Base-by-base conservation (phyloP, 2,113 vertebrate genomes). In the Tautogolabrus adspersus region DNA sequence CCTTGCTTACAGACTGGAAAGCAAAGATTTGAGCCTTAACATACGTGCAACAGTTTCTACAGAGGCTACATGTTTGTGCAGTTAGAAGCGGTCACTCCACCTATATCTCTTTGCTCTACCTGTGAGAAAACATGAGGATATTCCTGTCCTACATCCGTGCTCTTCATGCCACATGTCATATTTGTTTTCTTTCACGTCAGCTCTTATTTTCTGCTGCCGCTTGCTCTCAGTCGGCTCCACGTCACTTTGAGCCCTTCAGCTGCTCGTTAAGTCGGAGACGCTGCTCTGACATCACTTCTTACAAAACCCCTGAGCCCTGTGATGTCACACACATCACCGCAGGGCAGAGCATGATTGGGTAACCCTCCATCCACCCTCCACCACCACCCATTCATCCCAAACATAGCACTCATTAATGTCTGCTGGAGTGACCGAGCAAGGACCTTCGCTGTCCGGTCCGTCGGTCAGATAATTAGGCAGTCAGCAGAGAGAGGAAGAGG, bases 201-300 rank as follows among this genome's bases (percentile, higher is more conserved):
- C 18, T 58, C 52, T 49, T 5, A 6, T 52, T 57, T 58, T 22
- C 22, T 6, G 42, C 65, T 40, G 15, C 55, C 26, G 10, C 66
- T 42, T 6, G 11, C 40, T 11, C 40, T 42, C 40, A 61, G 74
- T 12, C 26, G 21, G 10, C 55, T 26, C 13, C 3, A 13, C 13
- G 11, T 8, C 55, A 56, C 49, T 2, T 23, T 1, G 16, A 16
- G 12, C 64, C 75, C 75, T n/a, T 16, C 21, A 38, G 75, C 65
- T 5, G 10, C 58, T 64, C 6, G 13, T 66, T 56, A 47, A 18
- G 6, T 76, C 18, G 16, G 19, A 15, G 51, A 34, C 34, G 30
- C 44, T 46, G 68, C 47, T 75, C 46, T 74, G 65, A 71, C 44
- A 8, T 70, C 74, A 38, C 34, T 3, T 38, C 18, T 83, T 72